phyloP scores from a whole-genome alignment of 2,113 vertebrate genomes.

The Poecile atricapillus region DNA sequence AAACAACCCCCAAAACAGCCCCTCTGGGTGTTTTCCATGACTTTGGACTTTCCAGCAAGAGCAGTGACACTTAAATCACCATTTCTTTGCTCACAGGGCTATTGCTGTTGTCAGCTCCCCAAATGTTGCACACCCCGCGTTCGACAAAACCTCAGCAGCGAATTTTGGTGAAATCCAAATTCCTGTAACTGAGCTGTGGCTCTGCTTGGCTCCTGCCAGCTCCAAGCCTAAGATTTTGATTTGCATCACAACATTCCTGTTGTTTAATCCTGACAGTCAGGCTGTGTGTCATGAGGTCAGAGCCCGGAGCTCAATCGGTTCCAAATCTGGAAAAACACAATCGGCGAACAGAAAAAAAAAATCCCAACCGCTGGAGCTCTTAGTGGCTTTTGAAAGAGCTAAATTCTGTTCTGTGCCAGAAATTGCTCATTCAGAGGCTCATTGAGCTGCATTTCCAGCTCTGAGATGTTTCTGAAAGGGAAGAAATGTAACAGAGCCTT shows the following conservation, averaged over 20 bases:
- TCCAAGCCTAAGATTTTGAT: neutral
- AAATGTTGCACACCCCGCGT: fast-evolving
- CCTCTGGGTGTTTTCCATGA: neutral
- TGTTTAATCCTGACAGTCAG: neutral
- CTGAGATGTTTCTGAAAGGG: neutral
- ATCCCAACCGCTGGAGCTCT: neutral
- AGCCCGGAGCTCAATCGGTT: neutral
- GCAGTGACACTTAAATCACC: neutral
- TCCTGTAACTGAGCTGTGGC: neutral
- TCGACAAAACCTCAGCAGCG: neutral
- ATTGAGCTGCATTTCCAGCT: neutral
- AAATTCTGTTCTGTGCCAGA: neutral
- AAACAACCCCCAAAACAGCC: neutral
- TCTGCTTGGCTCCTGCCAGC: neutral
- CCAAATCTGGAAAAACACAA: conserved; percentile 42
- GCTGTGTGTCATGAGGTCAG: neutral
- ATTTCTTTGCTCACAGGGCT: neutral
- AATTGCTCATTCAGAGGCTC: conserved; percentile 25
- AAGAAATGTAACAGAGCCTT: neutral
- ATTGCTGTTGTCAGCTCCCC: neutral
- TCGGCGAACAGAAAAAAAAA: neutral
- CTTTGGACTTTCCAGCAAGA: neutral
- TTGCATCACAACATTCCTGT: neutral
- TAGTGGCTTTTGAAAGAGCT: conserved; percentile 38
- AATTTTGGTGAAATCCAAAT: neutral